phyloP scores from a whole-genome alignment of 2,888 invertebrate genomes.

The Lycophotia porphyrea region DNA sequence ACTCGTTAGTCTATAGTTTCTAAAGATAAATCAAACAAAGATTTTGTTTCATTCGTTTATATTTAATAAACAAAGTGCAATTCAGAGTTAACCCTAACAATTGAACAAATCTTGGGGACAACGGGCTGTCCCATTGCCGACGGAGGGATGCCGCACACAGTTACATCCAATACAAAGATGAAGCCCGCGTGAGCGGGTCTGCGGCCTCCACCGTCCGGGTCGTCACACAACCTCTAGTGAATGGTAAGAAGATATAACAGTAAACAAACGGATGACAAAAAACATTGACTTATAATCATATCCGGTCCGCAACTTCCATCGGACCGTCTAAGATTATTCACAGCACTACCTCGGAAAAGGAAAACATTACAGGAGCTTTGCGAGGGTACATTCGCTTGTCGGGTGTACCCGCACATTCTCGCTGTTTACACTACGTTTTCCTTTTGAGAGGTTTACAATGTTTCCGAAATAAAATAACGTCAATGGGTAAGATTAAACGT shows the following conservation, averaged over 20 bases:
- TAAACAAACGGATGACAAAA: slow-evolving; percentile 78
- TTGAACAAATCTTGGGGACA: slow-evolving; percentile 88
- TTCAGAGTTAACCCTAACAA: slow-evolving; percentile 90
- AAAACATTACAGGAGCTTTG: slow-evolving; percentile 83
- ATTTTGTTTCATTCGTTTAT: slow-evolving; percentile 88
- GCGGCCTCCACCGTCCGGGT: slow-evolving; percentile 79
- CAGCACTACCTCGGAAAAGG: slow-evolving; percentile 78
- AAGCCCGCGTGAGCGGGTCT: slow-evolving; percentile 63
- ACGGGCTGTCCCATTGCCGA: slow-evolving; percentile 80
- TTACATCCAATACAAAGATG: slow-evolving; percentile 70
- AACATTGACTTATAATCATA: slow-evolving; percentile 82
- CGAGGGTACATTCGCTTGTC: slow-evolving; percentile 82
- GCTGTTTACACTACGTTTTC: slow-evolving; percentile 80
- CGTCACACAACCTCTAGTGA: slow-evolving; percentile 82
- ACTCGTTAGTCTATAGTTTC: neutral
- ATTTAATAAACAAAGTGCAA: slow-evolving; percentile 91
- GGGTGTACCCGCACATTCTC: slow-evolving; percentile 85
- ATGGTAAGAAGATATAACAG: slow-evolving; percentile 82
- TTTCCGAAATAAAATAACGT: slow-evolving; percentile 74
- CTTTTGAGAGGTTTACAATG: slow-evolving; percentile 84
- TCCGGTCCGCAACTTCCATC: slow-evolving; percentile 88
- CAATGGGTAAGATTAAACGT: slow-evolving; percentile 62
- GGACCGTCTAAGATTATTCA: slow-evolving; percentile 82
- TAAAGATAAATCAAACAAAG: slow-evolving; percentile 72
- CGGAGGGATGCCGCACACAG: slow-evolving; percentile 78